phyloP scores from a whole-genome alignment of 1,140 invertebrate genomes.

The Venturia canescens region DNA sequence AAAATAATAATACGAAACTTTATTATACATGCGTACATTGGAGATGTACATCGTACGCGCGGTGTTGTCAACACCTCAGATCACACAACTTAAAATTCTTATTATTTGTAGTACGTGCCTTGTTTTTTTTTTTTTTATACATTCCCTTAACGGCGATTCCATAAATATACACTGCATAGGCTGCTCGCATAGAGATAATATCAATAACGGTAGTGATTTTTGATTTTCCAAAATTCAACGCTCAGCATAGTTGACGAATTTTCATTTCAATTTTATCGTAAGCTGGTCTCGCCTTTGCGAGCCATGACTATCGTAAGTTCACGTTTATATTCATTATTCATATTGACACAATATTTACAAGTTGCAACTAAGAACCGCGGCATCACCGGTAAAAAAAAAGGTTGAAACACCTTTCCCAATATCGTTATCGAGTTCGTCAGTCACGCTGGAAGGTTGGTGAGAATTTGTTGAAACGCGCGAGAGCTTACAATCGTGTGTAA shows the following conservation, averaged over 20 bases:
- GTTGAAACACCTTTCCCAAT: too few species aligned
- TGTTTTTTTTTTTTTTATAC: slow-evolving; percentile 1
- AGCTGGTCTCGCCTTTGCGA: not conserved
- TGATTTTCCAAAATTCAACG: not conserved
- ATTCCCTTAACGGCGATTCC: slow-evolving; percentile 16
- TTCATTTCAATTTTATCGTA: not conserved
- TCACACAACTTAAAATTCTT: slow-evolving; percentile 18
- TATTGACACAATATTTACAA: not conserved
- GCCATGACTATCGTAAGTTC: too few species aligned
- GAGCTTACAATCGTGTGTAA: too few species aligned
- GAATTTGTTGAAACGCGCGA: not conserved
- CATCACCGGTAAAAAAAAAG: not conserved
- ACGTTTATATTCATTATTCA: too few species aligned
- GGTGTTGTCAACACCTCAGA: slow-evolving; percentile 6
- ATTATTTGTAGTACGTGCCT: not conserved
- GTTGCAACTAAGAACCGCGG: not conserved
- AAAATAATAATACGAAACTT: slow-evolving; percentile 64
- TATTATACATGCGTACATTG: slow-evolving; percentile 71
- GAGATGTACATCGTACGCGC: slow-evolving; percentile 9
- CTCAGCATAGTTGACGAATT: not conserved
- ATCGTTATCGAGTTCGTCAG: too few species aligned
- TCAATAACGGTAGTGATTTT: slow-evolving; percentile 6
- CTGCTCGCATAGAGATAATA: not conserved
- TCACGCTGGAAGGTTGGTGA: too few species aligned
- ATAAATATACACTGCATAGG: slow-evolving; percentile 22